These are phyloP conservation scores for Candoia aspera DNA, from an alignment of 2,113 vertebrate species.

Conservation along the genomic window DNA sequence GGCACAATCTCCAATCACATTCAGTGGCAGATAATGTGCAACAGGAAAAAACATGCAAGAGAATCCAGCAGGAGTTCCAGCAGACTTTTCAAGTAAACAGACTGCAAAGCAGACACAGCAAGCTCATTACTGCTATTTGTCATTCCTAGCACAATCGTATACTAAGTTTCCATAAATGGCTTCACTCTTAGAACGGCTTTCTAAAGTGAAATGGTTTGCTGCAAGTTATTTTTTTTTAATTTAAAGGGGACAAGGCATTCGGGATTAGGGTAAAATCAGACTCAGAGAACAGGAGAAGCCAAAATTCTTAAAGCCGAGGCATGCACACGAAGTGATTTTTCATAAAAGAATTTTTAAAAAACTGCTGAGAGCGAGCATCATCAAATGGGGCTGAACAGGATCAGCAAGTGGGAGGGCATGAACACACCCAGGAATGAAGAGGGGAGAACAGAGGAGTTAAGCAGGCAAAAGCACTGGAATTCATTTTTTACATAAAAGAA, in stretches of 20 bases:
- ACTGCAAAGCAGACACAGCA: neutral
- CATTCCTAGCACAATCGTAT: neutral
- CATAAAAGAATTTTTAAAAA: neutral
- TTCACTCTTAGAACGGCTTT: neutral
- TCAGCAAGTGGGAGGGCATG: neutral
- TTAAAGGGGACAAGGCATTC: neutral
- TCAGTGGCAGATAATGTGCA: neutral
- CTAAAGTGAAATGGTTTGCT: neutral
- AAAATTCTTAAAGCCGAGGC: neutral
- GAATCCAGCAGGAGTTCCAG: neutral
- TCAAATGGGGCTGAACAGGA: constrained; percentile 19
- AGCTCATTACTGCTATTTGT: neutral
- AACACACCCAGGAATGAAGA: constrained; percentile 7
- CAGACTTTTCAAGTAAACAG: neutral
- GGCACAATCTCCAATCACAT: neutral
- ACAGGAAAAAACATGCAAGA: neutral
- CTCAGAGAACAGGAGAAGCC: neutral
- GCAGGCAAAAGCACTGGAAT: neutral
- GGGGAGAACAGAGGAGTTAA: neutral
- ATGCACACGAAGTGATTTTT: neutral
- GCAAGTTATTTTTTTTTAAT: neutral
- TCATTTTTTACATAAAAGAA: neutral
- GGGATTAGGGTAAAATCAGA: neutral
- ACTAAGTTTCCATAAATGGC: neutral
- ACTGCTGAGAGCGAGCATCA: constrained; percentile 17